These are phyloP conservation scores for Champsocephalus esox DNA, from an alignment of 2,797 vertebrate species.

Conservation along the genomic window DNA sequence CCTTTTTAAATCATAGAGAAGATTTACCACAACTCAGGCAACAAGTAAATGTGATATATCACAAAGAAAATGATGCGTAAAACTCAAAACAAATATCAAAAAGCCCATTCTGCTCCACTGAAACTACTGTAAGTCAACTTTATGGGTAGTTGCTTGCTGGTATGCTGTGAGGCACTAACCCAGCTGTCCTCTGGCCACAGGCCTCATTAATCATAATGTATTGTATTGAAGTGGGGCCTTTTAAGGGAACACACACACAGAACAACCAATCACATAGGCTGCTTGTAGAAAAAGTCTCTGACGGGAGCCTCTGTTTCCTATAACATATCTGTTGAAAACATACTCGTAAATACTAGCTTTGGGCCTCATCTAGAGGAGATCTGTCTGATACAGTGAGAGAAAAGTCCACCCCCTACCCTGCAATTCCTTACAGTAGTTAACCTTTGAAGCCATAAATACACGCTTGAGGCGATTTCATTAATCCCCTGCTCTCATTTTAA, in stretches of 20 bases:
- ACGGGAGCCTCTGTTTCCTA: slow-evolving; percentile 28
- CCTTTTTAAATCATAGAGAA: background rate
- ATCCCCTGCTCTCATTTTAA: slow-evolving; percentile 48
- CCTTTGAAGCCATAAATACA: slow-evolving; percentile 31
- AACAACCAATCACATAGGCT: slow-evolving; percentile 47
- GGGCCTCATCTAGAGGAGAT: slow-evolving; percentile 16
- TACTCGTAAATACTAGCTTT: slow-evolving; percentile 4
- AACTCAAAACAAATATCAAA: slow-evolving; percentile 5
- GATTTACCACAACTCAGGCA: background rate
- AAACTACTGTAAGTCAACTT: slow-evolving; percentile 54
- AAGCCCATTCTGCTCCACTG: slow-evolving; percentile 33
- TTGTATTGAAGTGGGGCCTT: slow-evolving; percentile 71
- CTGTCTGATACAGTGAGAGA: background rate
- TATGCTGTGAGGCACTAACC: slow-evolving; percentile 59
- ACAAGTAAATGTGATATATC: background rate
- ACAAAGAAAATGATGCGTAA: background rate
- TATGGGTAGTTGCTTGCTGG: slow-evolving; percentile 54
- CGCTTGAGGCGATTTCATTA: slow-evolving; percentile 28
- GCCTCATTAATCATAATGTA: slow-evolving; percentile 82
- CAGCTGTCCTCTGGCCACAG: slow-evolving; percentile 66
- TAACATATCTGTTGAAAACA: slow-evolving; percentile 33
- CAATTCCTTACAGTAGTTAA: slow-evolving; percentile 10
- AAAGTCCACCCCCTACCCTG: background rate
- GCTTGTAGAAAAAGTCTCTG: slow-evolving; percentile 21
- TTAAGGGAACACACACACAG: slow-evolving; percentile 51